Conservation (phyloP, 2,797 vertebrate genomes). For the Podarcis siculus region DNA sequence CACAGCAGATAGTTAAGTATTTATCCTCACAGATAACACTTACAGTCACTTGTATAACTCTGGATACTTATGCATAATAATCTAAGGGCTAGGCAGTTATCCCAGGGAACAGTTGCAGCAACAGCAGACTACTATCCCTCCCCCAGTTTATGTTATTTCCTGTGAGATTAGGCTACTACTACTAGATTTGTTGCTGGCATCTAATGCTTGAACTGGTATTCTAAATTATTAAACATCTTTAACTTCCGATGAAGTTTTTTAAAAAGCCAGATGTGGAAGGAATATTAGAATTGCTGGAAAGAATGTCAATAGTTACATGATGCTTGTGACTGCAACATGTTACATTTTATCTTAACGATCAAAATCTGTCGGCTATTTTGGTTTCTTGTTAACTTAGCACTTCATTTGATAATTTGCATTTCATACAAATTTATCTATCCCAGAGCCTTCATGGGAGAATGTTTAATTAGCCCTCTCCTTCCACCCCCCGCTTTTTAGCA, state of each 20-base stretch:
- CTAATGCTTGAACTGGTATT: background rate
- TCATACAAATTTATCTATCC: background rate
- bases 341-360: background rate
- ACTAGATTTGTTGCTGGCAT: background rate
- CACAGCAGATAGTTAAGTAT: too few relatives aligned
- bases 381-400: background rate
- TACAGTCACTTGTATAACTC: background rate
- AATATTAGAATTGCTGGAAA: background rate
- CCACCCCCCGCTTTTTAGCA: background rate
- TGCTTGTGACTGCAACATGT: background rate
- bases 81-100: background rate
- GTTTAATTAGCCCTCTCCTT: background rate
- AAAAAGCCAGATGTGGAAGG: background rate
- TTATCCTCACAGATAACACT: too few relatives aligned
- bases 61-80: background rate
- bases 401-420: background rate
- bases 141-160: background rate
- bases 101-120: background rate
- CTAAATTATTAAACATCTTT: background rate
- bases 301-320: background rate
- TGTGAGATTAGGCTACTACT: background rate
- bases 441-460: background rate
- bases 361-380: background rate
- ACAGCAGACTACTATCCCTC: background rate
- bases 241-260: background rate